Percentiles rank a stretch among this genome's conserved stretches.
phyloP scores from a whole-genome alignment of 92 coral and sea anemone species.

The Paragorgia papillata region DNA sequence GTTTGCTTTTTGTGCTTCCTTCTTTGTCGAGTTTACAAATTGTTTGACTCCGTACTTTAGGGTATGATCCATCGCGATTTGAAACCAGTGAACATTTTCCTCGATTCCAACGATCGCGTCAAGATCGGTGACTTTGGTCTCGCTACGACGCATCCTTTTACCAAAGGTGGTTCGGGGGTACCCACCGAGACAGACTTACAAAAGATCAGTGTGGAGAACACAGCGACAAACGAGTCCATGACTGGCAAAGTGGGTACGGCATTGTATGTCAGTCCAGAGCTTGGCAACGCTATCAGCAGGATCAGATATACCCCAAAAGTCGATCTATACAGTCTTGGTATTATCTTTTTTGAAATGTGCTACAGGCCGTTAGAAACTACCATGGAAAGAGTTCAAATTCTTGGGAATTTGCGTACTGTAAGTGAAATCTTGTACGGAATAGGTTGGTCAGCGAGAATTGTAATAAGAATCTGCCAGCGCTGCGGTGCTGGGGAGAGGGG shows the following conservation, averaged over 20 bases:
- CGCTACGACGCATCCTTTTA: constrained; percentile 85
- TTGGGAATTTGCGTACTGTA: constrained; percentile 86
- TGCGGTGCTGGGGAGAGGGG: too few relatives aligned
- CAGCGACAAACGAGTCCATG: constrained; percentile 80
- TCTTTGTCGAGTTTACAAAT: too few relatives aligned
- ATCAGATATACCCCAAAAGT: constrained; percentile 92
- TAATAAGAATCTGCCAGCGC: too few relatives aligned
- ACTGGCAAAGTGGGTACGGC: constrained; percentile 98
- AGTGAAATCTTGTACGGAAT: constrained; percentile 26
- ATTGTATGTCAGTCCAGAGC: constrained; percentile 90
- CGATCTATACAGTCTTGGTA: constrained; percentile 93
- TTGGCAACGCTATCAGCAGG: constrained; percentile 66
- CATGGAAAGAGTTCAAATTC: constrained; percentile 82
- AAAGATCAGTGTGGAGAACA: constrained; percentile 51
- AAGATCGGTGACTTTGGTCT: constrained; percentile 99
- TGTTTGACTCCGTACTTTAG: too few relatives aligned
- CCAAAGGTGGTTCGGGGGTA: constrained; percentile 62
- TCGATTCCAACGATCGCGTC: constrained; percentile 83
- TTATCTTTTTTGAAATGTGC: constrained; percentile 98
- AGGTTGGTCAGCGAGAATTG: too few relatives aligned
- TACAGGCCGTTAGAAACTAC: constrained; percentile 81
- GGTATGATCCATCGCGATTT: constrained; percentile 99
- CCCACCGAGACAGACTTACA: constrained; percentile 55
- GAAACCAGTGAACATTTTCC: constrained; percentile 94
- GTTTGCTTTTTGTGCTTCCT: too few relatives aligned